Evolutionary conservation across 2,888 invertebrate species (phyloP), one percentile per base, ranked within the genome.

Genomic region (Cinara cedri): DNA sequence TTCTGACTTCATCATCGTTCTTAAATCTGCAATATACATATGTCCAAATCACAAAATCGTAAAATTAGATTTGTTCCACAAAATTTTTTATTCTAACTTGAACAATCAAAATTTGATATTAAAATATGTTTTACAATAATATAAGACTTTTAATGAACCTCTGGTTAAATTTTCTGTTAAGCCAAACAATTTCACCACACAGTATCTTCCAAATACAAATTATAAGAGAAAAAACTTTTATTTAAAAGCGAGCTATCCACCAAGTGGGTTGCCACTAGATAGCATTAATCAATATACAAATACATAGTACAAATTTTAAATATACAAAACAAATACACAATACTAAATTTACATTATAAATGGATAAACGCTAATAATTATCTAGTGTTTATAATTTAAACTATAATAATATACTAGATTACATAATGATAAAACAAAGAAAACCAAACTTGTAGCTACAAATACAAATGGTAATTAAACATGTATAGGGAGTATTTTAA

Each of bases 161-260:
- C 10, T 44, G 6, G 10, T 8, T 8, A 8, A 44, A 44, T 44
- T 8, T 8, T 8, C n/a, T 44, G 44, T 44, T 8, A 44, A 44
- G 10, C 10, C 4, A 8, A 8, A 44, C 4, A 44, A 10, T 8
- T 44, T 10, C 4, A 44, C 4, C 4, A 44, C 44, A 44, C 10
- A 44, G 10, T 44, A 10, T 44, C 4, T 44, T 8, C 10, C 44
- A 44, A 44, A 44, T 10, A 44, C 4, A 44, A 4, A 44, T 8
- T 10, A 44, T 44, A 19, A 54, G 54, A 62, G 62, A 62, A 62
- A 62, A 24, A 3, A 26, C 62, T 62, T 62, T 62, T 62, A 34
- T 62, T 62, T 62, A 26, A 62, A 26, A n/a, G 26, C 26, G 26
- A 62, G 62, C 26, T 62, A 26, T 26, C 26, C 13, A 62, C 62